A percentile compares a stretch with the other conserved stretches of the same genome.
Conservation (phyloP, 2,888 invertebrate species). For the Esperia sulphurella region DNA sequence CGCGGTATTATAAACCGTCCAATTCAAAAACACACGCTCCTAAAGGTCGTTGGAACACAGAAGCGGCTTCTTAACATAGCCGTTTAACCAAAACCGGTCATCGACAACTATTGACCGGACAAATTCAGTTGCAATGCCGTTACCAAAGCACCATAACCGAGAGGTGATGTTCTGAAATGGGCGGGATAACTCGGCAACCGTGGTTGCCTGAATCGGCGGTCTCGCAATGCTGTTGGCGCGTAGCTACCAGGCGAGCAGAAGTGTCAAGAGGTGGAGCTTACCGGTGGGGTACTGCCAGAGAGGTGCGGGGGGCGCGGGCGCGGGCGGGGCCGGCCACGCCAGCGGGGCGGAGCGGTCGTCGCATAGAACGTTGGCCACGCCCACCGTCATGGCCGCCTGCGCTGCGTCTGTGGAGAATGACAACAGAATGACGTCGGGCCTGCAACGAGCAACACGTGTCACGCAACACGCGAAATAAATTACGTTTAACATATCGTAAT, state of each 20-base stretch:
- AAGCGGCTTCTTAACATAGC: conserved; percentile 14
- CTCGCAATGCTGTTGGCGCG: conserved; percentile 78
- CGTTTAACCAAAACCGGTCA: conserved; percentile 31
- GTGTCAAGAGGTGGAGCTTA: conserved; percentile 68
- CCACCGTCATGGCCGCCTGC: conserved; percentile 83
- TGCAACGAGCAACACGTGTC: conserved; percentile 39
- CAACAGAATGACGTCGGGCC: conserved; percentile 58
- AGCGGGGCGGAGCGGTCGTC: conserved; percentile 80
- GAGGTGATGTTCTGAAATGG: conserved; percentile 44
- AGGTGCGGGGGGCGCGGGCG: conserved; percentile 82
- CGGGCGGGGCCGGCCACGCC: conserved; percentile 78
- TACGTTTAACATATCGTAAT: no score
- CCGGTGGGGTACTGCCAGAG: conserved; percentile 91
- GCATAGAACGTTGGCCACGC: conserved; percentile 82
- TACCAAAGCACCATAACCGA: conserved; percentile 66
- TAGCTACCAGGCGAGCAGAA: conserved; percentile 73
- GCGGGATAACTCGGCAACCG: conserved; percentile 30
- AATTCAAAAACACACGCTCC: conserved; percentile 8
- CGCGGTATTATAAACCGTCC: conserved; percentile 21
- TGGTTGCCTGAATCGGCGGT: conserved; percentile 50
- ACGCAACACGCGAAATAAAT: no score
- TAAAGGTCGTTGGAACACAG: background rate
- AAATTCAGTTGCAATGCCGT: conserved; percentile 63
- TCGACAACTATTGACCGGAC: conserved; percentile 42
- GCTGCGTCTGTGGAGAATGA: conserved; percentile 77